Conservation (phyloP, 2,797 vertebrate species). For the Hyperoplus lanceolatus region DNA sequence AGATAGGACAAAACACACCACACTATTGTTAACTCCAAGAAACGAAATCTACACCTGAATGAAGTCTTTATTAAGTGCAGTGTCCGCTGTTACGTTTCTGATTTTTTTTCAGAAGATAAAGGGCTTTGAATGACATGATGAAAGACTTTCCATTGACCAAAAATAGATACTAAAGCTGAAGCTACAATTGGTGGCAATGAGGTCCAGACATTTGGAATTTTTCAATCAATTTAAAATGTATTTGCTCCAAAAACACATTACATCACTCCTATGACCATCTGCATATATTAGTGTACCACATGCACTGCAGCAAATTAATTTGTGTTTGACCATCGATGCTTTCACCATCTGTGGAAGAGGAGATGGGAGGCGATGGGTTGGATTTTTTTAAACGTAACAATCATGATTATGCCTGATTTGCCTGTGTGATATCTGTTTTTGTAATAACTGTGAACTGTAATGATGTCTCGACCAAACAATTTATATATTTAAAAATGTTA, state of each 20-base stretch:
- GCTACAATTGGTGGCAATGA: constrained; percentile 8
- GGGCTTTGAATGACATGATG: constrained; percentile 9
- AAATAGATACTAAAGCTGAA: constrained; percentile 7
- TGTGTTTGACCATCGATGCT: constrained; percentile 18
- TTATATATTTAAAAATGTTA: neutral
- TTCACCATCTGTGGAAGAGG: constrained; percentile 46
- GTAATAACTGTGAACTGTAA: constrained; percentile 15
- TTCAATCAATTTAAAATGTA: constrained; percentile 26
- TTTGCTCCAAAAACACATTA: constrained; percentile 32
- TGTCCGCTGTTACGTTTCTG: constrained; percentile 19
- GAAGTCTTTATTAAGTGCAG: constrained; percentile 11
- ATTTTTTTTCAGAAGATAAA: constrained; percentile 31
- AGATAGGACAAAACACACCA: constrained; percentile 15
- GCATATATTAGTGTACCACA: constrained; percentile 29
- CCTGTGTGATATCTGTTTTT: constrained; percentile 17
- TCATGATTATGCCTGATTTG: too few species aligned
- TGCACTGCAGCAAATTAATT: constrained; percentile 15
- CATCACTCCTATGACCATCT: constrained; percentile 42
- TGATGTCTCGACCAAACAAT: neutral
- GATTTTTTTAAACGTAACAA: neutral
- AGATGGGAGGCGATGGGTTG: constrained; percentile 18
- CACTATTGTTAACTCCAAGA: constrained; percentile 5
- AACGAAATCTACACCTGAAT: constrained; percentile 22
- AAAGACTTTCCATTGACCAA: constrained; percentile 33
- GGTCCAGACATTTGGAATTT: constrained; percentile 39